Conservation (phyloP, 2,888 invertebrate genomes). For the Euphydryas editha region DNA sequence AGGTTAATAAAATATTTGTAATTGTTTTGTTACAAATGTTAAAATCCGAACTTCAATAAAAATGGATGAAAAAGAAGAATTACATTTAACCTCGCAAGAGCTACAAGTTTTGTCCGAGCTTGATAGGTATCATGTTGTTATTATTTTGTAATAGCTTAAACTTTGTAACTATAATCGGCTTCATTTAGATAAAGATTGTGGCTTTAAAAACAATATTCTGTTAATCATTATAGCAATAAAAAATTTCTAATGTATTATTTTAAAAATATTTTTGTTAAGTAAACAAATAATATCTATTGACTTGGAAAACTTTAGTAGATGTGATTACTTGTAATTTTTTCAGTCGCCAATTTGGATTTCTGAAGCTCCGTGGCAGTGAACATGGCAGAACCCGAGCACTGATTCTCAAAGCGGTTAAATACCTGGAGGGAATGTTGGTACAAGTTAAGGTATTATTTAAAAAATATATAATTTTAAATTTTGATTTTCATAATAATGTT, state of each 20-base stretch:
- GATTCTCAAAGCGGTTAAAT: conserved; percentile 93
- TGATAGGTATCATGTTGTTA: conserved; percentile 86
- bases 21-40: conserved; percentile 21
- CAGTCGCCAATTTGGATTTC: conserved; percentile 96
- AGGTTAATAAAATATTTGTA: conserved; percentile 2
- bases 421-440: conserved; percentile 92
- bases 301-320: neutral
- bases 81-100: conserved; percentile 91
- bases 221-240: no score
- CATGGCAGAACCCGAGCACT: conserved; percentile 91
- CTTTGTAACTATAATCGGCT: conserved; percentile 11
- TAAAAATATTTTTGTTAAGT: neutral
- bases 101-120: conserved; percentile 93
- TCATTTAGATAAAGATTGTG: neutral
- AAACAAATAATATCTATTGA: neutral
- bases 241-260: no score
- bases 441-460: conserved; percentile 84
- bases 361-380: conserved; percentile 91
- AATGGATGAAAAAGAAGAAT: conserved; percentile 86
- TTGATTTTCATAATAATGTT: no score
- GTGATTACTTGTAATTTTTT: conserved; percentile 51
- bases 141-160: conserved; percentile 9
- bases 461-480: neutral
- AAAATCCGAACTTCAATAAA: conserved; percentile 13
- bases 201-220: no score